Conservation (phyloP, 2,888 invertebrate species). For the Bellardia pandia region DNA sequence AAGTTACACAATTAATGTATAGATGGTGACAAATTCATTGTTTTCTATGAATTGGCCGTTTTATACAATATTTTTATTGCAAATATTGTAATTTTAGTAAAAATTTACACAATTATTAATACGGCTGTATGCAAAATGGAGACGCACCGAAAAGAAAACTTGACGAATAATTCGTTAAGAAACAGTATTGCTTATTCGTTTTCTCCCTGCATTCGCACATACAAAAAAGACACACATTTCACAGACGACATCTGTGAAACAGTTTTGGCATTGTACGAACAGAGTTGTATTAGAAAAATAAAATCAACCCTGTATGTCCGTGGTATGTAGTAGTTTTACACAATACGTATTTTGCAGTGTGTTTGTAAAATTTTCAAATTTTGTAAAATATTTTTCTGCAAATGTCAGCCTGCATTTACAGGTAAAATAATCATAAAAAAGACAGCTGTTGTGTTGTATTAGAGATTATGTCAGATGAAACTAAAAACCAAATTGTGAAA, state of each 20-base stretch:
- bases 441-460: too few species aligned
- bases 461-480: too few species aligned
- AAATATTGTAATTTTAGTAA: conserved; percentile 60
- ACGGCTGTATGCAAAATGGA: conserved; percentile 79
- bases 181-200: conserved; percentile 59
- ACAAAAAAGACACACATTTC: neutral
- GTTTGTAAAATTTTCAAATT: too few species aligned
- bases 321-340: neutral
- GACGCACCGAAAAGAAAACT: conserved; percentile 76
- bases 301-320: neutral
- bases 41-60: conserved; percentile 31
- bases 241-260: conserved; percentile 13
- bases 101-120: conserved; percentile 74
- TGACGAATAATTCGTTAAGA: conserved; percentile 71
- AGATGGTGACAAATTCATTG: conserved; percentile 59
- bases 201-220: conserved; percentile 27
- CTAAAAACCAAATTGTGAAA: too few species aligned
- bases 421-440: too few species aligned
- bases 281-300: neutral
- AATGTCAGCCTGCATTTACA: too few species aligned
- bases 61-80: conserved; percentile 60
- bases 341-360: too few species aligned
- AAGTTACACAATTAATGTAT: conserved; percentile 55
- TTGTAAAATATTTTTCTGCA: too few species aligned
- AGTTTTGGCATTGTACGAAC: neutral